These are phyloP conservation scores for Sciurus niger DNA, from an alignment of 2,113 vertebrate genomes.

Conservation along the genomic window DNA sequence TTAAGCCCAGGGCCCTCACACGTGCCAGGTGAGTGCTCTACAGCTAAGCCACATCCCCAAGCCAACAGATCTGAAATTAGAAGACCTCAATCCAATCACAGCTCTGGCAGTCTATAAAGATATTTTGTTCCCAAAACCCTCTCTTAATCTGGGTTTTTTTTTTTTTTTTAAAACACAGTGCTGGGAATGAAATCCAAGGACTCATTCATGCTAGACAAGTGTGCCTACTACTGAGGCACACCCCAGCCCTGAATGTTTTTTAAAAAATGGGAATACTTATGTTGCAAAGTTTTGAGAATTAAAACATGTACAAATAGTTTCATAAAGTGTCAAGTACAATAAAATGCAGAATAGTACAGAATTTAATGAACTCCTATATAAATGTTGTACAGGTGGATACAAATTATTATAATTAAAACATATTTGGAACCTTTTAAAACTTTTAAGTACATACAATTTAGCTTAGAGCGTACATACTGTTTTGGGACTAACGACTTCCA, in stretches of 20 bases:
- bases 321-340: background rate
- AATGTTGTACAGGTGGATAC: background rate
- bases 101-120: background rate
- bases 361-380: background rate
- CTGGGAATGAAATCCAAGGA: background rate
- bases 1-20: too few species aligned
- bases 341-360: background rate
- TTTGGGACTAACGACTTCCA: constrained; percentile 6
- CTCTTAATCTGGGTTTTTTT: background rate
- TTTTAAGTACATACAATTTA: constrained; percentile 1
- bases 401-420: constrained; percentile 31
- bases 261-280: constrained; percentile 7
- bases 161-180: background rate
- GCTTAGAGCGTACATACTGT: background rate
- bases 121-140: background rate
- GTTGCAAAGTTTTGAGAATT: constrained; percentile 40
- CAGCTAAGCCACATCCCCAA: too few species aligned
- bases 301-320: background rate
- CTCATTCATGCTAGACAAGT: background rate
- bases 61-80: background rate
- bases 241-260: background rate
- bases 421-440: background rate
- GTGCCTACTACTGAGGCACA: background rate
- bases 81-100: background rate
- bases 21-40: too few species aligned